phyloP scores from a whole-genome alignment of 2,113 vertebrate species.

The Lampris incognitus region DNA sequence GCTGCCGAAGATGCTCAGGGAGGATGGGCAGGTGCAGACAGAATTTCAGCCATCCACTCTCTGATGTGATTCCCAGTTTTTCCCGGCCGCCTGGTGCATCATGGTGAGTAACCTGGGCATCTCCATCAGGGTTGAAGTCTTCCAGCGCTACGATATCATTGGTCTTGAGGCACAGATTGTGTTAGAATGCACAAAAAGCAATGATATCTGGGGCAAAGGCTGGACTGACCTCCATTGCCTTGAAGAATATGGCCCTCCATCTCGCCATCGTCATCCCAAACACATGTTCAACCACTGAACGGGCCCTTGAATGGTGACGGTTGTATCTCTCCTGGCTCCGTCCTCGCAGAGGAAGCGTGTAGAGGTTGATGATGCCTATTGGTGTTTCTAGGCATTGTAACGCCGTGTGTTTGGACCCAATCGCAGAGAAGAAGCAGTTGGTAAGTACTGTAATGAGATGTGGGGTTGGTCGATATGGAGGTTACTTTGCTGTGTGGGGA shows the following conservation, averaged over 20 bases:
- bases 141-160: too few relatives aligned
- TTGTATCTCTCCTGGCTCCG: background rate
- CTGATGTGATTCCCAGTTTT: background rate
- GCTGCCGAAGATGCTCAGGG: too few relatives aligned
- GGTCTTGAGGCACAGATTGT: conserved; percentile 12
- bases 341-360: background rate
- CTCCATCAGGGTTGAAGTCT: background rate
- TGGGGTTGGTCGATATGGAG: too few relatives aligned
- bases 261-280: conserved; percentile 13
- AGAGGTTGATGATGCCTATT: conserved; percentile 16
- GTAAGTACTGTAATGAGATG: too few relatives aligned
- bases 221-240: conserved; percentile 5
- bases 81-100: background rate
- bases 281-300: background rate
- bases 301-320: background rate
- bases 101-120: background rate
- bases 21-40: background rate
- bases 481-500: too few relatives aligned
- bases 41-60: background rate
- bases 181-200: too few relatives aligned
- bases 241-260: conserved; percentile 11
- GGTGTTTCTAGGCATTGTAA: background rate
- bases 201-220: background rate
- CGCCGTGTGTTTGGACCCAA: too few relatives aligned
- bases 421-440: too few relatives aligned